Evolutionary conservation across 2,113 vertebrate genomes (phyloP).

Genomic region (human): DNA sequence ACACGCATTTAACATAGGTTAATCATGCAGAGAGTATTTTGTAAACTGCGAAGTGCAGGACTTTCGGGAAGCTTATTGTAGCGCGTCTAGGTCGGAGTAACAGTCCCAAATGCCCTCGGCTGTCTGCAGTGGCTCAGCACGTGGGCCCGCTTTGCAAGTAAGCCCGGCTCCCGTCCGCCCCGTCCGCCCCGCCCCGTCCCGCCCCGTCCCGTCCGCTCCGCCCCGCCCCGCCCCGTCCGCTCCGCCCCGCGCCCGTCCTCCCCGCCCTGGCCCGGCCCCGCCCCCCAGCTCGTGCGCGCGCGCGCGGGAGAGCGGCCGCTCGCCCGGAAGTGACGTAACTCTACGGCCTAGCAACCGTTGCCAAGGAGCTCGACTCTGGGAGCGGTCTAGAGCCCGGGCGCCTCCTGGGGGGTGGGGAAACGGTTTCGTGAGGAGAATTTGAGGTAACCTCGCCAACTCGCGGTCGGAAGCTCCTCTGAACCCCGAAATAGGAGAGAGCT

Average conservation of each 20-base stretch:
- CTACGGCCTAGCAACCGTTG: constrained; percentile 75
- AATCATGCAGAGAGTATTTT: neutral
- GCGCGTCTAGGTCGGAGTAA: neutral
- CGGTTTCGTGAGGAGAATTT: constrained; percentile 60
- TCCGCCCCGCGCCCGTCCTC: too few species aligned
- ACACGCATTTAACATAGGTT: neutral
- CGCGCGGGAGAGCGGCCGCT: too few species aligned
- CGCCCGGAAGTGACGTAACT: constrained; percentile 68
- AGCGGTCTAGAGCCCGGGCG: neutral
- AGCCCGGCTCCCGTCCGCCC: fast-evolving
- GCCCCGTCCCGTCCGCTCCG: fast-evolving
- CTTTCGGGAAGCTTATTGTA: neutral
- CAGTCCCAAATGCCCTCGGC: neutral
- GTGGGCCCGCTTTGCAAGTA: fast-evolving
- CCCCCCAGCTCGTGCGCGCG: fast-evolving
- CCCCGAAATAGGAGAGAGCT: neutral
- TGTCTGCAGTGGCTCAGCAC: fast-evolving
- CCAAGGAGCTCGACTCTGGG: constrained; percentile 65
- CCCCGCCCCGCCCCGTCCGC: too few species aligned
- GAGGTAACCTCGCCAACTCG: constrained; percentile 72
- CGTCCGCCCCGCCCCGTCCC: too few species aligned
- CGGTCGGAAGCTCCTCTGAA: constrained; percentile 34
- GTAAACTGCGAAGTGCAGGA: neutral
- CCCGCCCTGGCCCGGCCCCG: neutral
- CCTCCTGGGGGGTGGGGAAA: constrained; percentile 21